A percentile compares a stretch with the other conserved stretches of the same genome.
Evolutionary conservation across 2,888 invertebrate genomes (phyloP).

Genomic region (Drosophila ustulata): DNA sequence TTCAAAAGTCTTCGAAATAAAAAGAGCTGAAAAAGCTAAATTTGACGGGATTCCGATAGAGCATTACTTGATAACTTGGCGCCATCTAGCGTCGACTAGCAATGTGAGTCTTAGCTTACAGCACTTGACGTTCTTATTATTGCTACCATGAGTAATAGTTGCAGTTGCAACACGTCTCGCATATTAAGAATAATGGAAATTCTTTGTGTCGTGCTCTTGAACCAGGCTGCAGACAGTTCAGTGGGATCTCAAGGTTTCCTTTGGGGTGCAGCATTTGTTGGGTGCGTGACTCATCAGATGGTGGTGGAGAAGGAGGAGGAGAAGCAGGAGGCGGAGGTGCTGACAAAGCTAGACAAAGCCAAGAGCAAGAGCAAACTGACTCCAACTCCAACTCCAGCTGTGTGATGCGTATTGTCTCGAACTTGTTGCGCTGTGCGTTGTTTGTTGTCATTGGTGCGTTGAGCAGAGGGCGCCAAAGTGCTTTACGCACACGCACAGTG

Average conservation of each 20-base stretch:
- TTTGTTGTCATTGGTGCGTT: background rate
- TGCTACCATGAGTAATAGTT: slow-evolving; percentile 9
- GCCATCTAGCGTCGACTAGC: slow-evolving; percentile 2
- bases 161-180: slow-evolving; percentile 15
- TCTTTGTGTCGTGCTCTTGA: slow-evolving; percentile 42
- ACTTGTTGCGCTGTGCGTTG: background rate
- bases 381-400: background rate
- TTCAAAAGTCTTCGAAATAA: too few relatives aligned
- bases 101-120: background rate
- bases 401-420: background rate
- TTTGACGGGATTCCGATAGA: background rate
- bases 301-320: slow-evolving; percentile 4
- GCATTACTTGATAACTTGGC: background rate
- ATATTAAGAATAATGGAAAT: background rate
- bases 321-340: too few relatives aligned
- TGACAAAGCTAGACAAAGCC: background rate
- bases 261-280: slow-evolving; percentile 38
- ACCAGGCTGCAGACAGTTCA: slow-evolving; percentile 12
- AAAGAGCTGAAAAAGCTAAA: too few relatives aligned
- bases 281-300: slow-evolving; percentile 42
- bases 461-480: slow-evolving; percentile 17
- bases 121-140: background rate
- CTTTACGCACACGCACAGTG: background rate
- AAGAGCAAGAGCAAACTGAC: background rate
- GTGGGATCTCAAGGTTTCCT: slow-evolving; percentile 32